Conservation (phyloP, 1,140 invertebrate genomes). For the Arctopsyche grandis region DNA sequence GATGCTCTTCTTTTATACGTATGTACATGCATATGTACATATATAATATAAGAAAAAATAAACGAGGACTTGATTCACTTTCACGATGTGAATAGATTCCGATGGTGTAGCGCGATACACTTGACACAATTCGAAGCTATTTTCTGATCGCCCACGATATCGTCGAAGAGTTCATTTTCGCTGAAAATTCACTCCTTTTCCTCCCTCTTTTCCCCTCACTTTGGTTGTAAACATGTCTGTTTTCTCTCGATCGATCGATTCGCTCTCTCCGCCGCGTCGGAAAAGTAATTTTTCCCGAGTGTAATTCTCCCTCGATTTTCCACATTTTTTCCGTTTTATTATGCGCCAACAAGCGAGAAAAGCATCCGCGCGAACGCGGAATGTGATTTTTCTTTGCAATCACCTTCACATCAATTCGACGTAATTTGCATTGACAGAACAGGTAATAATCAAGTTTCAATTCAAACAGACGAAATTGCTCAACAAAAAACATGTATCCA, state of each 20-base stretch:
- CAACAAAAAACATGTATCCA: too few species aligned
- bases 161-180: not conserved
- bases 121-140: too few species aligned
- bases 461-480: too few species aligned
- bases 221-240: constrained; percentile 13
- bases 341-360: not conserved
- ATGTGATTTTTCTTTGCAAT: not conserved
- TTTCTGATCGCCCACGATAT: too few species aligned
- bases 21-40: too few species aligned
- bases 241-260: constrained; percentile 13
- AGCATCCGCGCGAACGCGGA: not conserved
- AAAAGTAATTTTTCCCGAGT: constrained; percentile 15
- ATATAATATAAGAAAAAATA: too few species aligned
- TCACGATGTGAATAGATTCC: too few species aligned
- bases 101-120: too few species aligned
- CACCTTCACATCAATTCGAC: not conserved
- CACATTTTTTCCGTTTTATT: constrained; percentile 11
- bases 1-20: too few species aligned
- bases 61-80: too few species aligned
- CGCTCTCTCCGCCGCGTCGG: not conserved
- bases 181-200: not conserved
- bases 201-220: too few species aligned
- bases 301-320: not conserved
- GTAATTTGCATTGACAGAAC: constrained; percentile 8
- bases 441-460: too few species aligned